Evolutionary conservation across 2,888 invertebrate species (phyloP).

Genomic region (Eurytoma californica): DNA sequence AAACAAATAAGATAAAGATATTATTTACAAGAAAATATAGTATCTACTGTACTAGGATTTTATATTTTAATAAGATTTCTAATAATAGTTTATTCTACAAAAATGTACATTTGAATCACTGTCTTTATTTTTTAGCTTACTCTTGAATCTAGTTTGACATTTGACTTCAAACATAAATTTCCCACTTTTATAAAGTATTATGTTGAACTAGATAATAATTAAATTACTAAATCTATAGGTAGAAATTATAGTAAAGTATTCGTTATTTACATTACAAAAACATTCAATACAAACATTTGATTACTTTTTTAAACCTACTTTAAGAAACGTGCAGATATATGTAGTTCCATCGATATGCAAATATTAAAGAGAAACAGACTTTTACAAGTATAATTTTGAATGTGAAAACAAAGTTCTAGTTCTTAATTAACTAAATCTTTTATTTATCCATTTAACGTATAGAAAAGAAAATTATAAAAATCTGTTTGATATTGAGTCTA

Average conservation of each 20-base stretch:
- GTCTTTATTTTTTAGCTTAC: slow-evolving; percentile 34
- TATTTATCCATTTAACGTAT: too few species aligned
- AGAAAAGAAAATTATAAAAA: too few species aligned
- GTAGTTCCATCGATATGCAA: background rate
- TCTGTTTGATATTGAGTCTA: too few species aligned
- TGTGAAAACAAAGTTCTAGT: too few species aligned
- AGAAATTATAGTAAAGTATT: background rate
- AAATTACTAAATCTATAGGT: background rate
- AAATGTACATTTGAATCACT: slow-evolving; percentile 47
- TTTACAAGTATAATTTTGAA: too few species aligned
- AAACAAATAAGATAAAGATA: slow-evolving; percentile 65
- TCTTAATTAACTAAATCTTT: too few species aligned
- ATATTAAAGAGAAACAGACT: background rate
- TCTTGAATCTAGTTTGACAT: slow-evolving; percentile 61
- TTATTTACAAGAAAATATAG: slow-evolving; percentile 66
- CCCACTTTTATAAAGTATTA: background rate
- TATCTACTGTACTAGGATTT: slow-evolving; percentile 66
- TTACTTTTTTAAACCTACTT: background rate
- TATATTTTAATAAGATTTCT: slow-evolving; percentile 60
- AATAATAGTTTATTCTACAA: slow-evolving; percentile 49
- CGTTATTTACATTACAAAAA: slow-evolving; percentile 33
- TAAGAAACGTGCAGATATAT: too few species aligned
- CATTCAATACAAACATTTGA: background rate
- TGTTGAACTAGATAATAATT: background rate
- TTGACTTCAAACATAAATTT: slow-evolving; percentile 12